Evolutionary conservation across 1,140 invertebrate species (phyloP).

Genomic region (Cyphomyrmex costatus): DNA sequence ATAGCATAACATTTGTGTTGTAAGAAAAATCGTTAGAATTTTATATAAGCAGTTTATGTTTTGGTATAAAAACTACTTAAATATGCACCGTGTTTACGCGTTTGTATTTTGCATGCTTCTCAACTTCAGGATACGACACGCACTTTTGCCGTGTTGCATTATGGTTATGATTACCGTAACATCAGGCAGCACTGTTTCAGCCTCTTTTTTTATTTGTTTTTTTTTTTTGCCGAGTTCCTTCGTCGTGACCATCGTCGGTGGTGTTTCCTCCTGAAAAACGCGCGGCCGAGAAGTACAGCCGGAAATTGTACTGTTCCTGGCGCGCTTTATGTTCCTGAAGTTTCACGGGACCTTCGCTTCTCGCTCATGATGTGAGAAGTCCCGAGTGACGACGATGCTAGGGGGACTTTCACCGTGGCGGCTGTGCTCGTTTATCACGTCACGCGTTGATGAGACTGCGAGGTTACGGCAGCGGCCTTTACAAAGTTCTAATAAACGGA

Average conservation of each 20-base stretch:
- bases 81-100: background rate
- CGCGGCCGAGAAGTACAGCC: conserved; percentile 25
- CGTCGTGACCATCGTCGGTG: conserved; percentile 1
- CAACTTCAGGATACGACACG: background rate
- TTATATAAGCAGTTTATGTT: background rate
- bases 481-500: conserved; percentile 65
- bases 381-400: conserved; percentile 34
- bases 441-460: conserved; percentile 61
- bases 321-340: conserved; percentile 56
- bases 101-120: background rate
- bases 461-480: conserved; percentile 49
- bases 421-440: conserved; percentile 61
- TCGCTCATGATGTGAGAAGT: conserved; percentile 48
- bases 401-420: conserved; percentile 48
- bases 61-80: background rate
- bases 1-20: background rate
- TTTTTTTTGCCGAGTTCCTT: conserved; percentile 37
- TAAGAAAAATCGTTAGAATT: background rate
- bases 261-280: conserved; percentile 42
- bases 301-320: conserved; percentile 60
- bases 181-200: background rate
- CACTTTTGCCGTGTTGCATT: conserved; percentile 26
- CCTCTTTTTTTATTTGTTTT: conserved; percentile 15
- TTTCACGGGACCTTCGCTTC: conserved; percentile 52
- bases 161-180: conserved; percentile 31